Base-by-base conservation (phyloP, 1,140 invertebrate genomes). In the Araneus ventricosus region DNA sequence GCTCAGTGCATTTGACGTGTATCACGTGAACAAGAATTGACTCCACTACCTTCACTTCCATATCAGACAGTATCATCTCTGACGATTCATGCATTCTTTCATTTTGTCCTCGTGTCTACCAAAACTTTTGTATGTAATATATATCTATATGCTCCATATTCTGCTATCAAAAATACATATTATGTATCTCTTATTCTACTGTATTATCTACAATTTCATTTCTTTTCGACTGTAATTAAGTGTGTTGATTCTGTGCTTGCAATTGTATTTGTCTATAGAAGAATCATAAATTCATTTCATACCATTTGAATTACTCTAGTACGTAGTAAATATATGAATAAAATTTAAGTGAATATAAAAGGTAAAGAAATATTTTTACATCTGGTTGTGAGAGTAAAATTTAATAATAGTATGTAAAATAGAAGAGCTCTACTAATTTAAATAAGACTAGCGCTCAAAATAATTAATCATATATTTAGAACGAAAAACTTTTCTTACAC, bases 131-230 rank as follows among this genome's bases (percentile, higher is more conserved):
- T 75, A 34, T 75, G 30, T 34, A 34, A 34, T 6, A 34, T 34
- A 20, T 34, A 75, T 75, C 70, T 75, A 34, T 75, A 30, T 34
- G 30, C 70, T 75, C 34, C 30, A 17, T 75, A 75, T 75, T 75
- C 70, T 75, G 30, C 70, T 75, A 34, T 75, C 20, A 75, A 34
- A 75, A 27, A 75, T 75, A 75, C 30, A 34, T 75, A 30, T 75
- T 75, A 34, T 75, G 70, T 75, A 34, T 22, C 27, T 37, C 37
- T 17, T 37, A 75, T 37, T 75, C 30, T 75, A 75, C 27, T 34
- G 27, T 75, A 37, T 37, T 14, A 75, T 37, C 30, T 17, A 37
- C 30, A 37, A 6, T 75, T 75, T 37, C 17, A 34, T 34, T 75
- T 75, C 30, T 20, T 37, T 20, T 75, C 30, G 20, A 34, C 14